A percentile compares a stretch with the other conserved stretches of the same genome.
Evolutionary conservation across 2,113 vertebrate genomes (phyloP).

Genomic region (Psephotus haematonotus): DNA sequence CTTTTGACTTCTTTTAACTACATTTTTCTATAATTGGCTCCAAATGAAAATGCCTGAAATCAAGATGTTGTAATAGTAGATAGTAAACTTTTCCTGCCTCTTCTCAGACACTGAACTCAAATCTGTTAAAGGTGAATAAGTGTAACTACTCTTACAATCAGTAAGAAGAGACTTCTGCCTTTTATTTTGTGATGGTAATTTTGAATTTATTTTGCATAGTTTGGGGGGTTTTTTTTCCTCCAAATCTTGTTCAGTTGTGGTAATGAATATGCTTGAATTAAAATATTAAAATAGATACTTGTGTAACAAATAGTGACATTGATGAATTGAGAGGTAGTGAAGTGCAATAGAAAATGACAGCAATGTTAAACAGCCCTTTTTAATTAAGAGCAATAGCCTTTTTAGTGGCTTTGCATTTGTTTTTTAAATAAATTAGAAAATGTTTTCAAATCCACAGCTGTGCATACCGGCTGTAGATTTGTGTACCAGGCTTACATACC

Average conservation of each 20-base stretch:
- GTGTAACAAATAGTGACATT: neutral
- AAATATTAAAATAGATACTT: neutral
- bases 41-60: neutral
- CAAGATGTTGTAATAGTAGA: neutral
- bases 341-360: neutral
- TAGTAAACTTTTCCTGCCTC: neutral
- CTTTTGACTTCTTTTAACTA: neutral
- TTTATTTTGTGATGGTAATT: neutral
- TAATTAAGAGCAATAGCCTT: neutral
- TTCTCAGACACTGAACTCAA: neutral
- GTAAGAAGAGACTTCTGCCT: neutral
- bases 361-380: neutral
- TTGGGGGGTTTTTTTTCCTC: neutral
- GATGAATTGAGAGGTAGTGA: neutral
- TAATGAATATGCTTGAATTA: neutral
- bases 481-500: neutral
- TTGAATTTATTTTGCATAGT: neutral
- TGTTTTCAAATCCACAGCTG: neutral
- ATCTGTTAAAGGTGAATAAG: neutral
- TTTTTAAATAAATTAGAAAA: neutral
- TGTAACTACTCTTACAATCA: neutral
- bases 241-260: neutral
- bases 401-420: neutral
- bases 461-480: neutral
- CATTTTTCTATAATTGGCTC: neutral